A percentile compares a stretch with the other conserved stretches of the same genome.
phyloP scores from a whole-genome alignment of 2,113 vertebrate genomes.

The Scartelaos histophorus region DNA sequence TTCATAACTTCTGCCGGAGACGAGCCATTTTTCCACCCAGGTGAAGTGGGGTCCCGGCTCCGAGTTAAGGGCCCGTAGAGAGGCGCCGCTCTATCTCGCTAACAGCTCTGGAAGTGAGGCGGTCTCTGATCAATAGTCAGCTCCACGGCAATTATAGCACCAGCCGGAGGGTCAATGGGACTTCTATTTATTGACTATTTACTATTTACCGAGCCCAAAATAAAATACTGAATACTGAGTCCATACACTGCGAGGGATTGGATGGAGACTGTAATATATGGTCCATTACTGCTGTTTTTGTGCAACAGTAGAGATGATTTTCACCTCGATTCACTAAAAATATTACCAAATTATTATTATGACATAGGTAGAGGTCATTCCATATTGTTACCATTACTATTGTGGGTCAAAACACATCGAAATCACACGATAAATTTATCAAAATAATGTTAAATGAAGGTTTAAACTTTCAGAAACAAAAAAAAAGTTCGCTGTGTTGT shows the following conservation, averaged over 20 bases:
- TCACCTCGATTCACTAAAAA: no score
- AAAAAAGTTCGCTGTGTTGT: no score
- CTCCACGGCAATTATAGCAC: constrained; percentile 3
- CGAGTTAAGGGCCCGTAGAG: constrained; percentile 34
- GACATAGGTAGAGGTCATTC: no score
- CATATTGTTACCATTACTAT: no score
- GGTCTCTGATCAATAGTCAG: constrained; percentile 26
- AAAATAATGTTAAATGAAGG: no score
- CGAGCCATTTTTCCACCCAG: constrained; percentile 21
- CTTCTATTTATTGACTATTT: constrained; percentile 1
- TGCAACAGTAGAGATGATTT: no score
- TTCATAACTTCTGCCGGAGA: not conserved
- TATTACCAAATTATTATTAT: no score
- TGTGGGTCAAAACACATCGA: no score
- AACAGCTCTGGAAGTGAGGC: constrained; percentile 13
- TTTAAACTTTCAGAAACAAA: no score
- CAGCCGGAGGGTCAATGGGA: not conserved
- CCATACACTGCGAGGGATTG: not conserved
- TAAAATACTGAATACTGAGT: not conserved
- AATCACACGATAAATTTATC: no score
- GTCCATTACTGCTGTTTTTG: not conserved
- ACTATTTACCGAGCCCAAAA: not conserved
- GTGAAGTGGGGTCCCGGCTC: constrained; percentile 8
- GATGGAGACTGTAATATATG: not conserved
- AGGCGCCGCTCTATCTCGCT: constrained; percentile 21